Evolutionary conservation across 2,888 invertebrate genomes (phyloP).

Genomic region (Scrobipalpa costella): DNA sequence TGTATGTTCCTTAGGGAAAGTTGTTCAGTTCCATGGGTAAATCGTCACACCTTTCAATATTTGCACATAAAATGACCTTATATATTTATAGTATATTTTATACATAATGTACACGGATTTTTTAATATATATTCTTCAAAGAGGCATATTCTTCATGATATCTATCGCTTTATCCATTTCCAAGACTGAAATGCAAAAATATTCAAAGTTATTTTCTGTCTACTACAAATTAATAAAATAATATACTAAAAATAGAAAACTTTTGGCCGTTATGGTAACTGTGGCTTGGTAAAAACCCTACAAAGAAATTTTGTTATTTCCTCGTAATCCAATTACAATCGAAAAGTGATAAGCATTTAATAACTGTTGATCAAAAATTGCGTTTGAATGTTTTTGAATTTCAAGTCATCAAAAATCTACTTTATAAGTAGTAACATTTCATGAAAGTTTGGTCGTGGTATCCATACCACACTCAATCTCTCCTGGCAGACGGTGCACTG

Average conservation of each 20-base stretch:
- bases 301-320: no score
- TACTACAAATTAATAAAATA: conserved; percentile 20
- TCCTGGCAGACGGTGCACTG: no score
- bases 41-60: no score
- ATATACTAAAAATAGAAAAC: conserved; percentile 21
- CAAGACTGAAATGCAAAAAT: conserved; percentile 50
- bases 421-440: no score
- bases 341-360: no score
- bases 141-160: not conserved
- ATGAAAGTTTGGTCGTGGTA: no score
- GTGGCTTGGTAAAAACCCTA: no score
- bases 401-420: not conserved
- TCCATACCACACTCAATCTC: no score
- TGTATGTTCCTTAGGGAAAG: no score
- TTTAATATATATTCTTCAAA: conserved; percentile 6
- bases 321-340: no score
- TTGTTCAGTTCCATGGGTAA: no score
- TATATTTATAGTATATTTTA: conserved; percentile 13
- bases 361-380: not conserved
- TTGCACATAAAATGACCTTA: not conserved
- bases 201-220: conserved; percentile 29
- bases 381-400: conserved; percentile 19
- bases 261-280: no score
- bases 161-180: conserved; percentile 9
- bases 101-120: not conserved